Conservation (phyloP, 2,888 invertebrate genomes). For the Eueremaeus valkanovi region DNA sequence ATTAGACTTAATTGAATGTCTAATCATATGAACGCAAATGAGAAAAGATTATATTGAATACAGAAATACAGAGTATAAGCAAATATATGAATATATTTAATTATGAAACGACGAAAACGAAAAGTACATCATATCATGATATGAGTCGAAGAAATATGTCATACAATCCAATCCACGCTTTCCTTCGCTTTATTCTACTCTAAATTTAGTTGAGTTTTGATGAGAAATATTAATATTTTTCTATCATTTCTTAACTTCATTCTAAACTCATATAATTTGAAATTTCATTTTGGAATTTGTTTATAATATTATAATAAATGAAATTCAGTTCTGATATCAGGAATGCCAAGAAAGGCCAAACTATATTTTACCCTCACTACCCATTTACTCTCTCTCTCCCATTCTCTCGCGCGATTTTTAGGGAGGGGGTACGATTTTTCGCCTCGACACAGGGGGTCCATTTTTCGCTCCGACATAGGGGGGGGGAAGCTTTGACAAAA, state of each 20-base stretch:
- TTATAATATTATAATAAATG: too few species aligned
- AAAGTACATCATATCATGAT: neutral
- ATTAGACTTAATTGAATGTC: slow-evolving; percentile 32
- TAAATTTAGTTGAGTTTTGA: neutral
- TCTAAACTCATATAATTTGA: neutral
- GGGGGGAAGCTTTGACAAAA: too few species aligned
- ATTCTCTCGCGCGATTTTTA: too few species aligned
- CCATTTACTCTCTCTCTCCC: too few species aligned
- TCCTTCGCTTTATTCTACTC: neutral
- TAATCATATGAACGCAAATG: slow-evolving; percentile 26
- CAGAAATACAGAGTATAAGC: neutral
- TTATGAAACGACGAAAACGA: neutral
- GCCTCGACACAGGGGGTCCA: too few species aligned
- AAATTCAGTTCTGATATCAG: too few species aligned
- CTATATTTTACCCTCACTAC: too few species aligned
- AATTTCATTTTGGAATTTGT: too few species aligned
- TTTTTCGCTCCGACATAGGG: too few species aligned
- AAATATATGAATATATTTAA: slow-evolving; percentile 15
- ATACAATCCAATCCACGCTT: neutral
- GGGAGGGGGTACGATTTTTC: too few species aligned
- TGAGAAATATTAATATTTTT: slow-evolving; percentile 1
- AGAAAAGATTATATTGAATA: neutral
- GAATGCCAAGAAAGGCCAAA: too few species aligned
- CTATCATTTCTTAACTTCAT: neutral
- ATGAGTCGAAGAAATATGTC: slow-evolving; percentile 8